Evolutionary conservation across 2,113 vertebrate species (phyloP).

Genomic region (Zosterops hypoxanthus): DNA sequence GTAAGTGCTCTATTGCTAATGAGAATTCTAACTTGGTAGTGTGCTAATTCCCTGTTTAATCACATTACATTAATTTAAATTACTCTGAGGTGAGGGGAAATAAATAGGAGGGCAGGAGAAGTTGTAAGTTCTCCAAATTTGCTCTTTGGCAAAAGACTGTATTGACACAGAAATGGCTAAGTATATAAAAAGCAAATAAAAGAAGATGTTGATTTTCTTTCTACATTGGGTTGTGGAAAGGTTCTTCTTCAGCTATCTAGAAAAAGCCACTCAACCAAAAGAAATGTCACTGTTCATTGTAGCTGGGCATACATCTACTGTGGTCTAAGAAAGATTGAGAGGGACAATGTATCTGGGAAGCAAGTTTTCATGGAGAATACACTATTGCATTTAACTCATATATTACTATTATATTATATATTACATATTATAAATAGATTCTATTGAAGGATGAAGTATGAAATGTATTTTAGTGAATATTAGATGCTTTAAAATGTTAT

Average conservation of each 20-base stretch:
- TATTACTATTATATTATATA: neutral
- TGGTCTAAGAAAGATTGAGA: neutral
- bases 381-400: neutral
- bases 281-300: neutral
- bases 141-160: neutral
- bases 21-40: neutral
- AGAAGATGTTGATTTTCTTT: neutral
- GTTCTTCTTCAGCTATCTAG: neutral
- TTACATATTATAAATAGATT: neutral
- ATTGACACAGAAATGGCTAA: neutral
- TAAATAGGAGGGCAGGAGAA: neutral
- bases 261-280: neutral
- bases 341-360: rapidly evolving
- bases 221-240: neutral
- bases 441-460: neutral
- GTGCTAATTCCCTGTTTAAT: neutral
- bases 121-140: neutral
- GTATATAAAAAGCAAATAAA: neutral
- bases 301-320: neutral
- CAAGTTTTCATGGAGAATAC: neutral
- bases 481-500: neutral
- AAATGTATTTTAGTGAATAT: neutral
- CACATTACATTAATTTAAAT: neutral
- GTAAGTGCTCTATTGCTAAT: neutral
- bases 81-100: neutral